Evolutionary conservation across 2,797 vertebrate species (phyloP).

Genomic region (Lateolabrax maculatus): DNA sequence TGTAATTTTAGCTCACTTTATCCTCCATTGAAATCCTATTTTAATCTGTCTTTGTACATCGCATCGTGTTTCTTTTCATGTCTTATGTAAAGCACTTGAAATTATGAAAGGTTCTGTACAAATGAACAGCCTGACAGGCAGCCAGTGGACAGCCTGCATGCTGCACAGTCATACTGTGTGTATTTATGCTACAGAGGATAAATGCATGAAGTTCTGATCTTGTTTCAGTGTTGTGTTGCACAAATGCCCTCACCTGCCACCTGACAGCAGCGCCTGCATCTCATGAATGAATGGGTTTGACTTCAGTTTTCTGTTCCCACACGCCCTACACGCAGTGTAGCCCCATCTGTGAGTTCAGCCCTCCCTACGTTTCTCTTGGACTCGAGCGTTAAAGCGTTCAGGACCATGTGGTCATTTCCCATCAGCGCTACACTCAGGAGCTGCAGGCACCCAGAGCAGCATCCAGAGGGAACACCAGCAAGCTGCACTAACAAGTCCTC

Average conservation of each 20-base stretch:
- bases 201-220: constrained; percentile 4
- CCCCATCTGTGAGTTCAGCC: too few relatives aligned
- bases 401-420: too few relatives aligned
- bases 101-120: background rate
- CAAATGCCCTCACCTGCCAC: background rate
- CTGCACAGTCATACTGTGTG: background rate
- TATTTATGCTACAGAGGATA: background rate
- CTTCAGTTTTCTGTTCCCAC: background rate
- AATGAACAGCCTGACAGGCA: too few relatives aligned
- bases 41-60: background rate
- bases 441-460: too few relatives aligned
- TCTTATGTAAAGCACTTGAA: background rate
- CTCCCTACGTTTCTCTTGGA: too few relatives aligned
- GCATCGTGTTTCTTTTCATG: background rate
- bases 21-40: background rate
- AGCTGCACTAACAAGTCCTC: too few relatives aligned
- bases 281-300: background rate
- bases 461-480: too few relatives aligned
- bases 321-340: too few relatives aligned
- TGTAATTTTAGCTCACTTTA: background rate
- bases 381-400: too few relatives aligned
- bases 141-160: background rate
- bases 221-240: constrained; percentile 4
- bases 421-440: too few relatives aligned
- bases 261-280: background rate